Conservation (phyloP, 1,140 invertebrate species). For the Drosophila arawakana region DNA sequence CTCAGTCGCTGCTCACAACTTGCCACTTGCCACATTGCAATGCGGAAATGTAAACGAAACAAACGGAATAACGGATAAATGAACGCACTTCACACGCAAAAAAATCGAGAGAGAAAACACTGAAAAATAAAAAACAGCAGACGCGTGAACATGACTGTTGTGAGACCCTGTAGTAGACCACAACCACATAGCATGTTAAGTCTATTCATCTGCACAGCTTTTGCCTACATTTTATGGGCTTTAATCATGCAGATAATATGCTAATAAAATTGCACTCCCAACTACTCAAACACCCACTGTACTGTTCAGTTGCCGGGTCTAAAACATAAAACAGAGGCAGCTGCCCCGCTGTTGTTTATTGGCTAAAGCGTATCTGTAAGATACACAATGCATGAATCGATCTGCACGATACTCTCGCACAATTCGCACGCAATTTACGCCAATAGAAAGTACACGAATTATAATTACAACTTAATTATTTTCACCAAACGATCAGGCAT, state of each 20-base stretch:
- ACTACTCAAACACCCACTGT: no score
- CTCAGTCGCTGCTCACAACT: neutral
- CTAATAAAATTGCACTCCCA: no score
- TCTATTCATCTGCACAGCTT: no score
- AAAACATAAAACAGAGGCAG: neutral
- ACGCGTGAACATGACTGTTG: no score
- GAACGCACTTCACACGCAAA: constrained; percentile 77
- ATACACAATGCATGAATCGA: constrained; percentile 22
- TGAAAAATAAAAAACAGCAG: neutral
- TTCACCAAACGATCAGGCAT: constrained; percentile 31
- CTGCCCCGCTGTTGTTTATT: constrained; percentile 20
- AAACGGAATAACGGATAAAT: constrained; percentile 58
- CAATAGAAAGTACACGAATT: constrained; percentile 32
- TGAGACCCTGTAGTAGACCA: no score
- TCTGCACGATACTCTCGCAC: constrained; percentile 17
- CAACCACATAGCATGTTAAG: no score
- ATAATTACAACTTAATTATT: constrained; percentile 32
- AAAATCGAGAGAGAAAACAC: constrained; percentile 27
- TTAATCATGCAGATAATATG: no score
- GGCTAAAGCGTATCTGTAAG: constrained; percentile 37
- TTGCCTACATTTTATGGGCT: no score
- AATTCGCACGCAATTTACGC: constrained; percentile 41
- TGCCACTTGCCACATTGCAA: constrained; percentile 43
- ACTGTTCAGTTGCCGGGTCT: no score
- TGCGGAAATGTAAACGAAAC: constrained; percentile 71